A percentile compares a stretch with the other conserved stretches of the same genome.
Conservation (phyloP, 1,140 invertebrate species). For the Bathynomus jamesi region DNA sequence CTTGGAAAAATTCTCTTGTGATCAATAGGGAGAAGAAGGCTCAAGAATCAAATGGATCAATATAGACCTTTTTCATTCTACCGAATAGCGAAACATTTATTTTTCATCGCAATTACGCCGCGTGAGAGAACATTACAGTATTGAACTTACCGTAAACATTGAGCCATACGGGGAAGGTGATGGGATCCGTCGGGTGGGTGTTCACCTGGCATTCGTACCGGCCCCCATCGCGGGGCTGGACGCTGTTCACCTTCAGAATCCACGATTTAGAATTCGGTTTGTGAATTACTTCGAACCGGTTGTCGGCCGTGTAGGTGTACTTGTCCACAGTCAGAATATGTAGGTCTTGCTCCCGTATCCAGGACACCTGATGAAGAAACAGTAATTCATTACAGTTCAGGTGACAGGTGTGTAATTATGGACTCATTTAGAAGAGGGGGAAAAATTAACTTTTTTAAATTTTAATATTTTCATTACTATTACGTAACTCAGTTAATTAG, state of each 20-base stretch:
- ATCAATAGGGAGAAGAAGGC: no score
- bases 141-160: conserved; percentile 24
- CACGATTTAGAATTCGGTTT: conserved; percentile 42
- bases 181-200: conserved; percentile 32
- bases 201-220: conserved; percentile 40
- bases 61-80: no score
- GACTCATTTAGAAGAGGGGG: neutral
- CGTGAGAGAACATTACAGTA: no score
- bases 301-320: conserved; percentile 41
- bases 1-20: no score
- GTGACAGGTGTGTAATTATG: neutral
- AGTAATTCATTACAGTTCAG: neutral
- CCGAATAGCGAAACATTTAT: no score
- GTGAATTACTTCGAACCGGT: conserved; percentile 40
- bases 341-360: conserved; percentile 41
- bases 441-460: no score
- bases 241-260: conserved; percentile 44
- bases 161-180: conserved; percentile 31
- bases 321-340: conserved; percentile 41
- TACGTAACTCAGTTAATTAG: no score
- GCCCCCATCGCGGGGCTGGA: conserved; percentile 37
- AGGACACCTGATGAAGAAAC: conserved; percentile 39
- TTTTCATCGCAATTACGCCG: no score
- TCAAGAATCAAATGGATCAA: no score
- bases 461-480: neutral